These are phyloP conservation scores for Bacillus rossius DNA, from an alignment of 1,140 invertebrate genomes.

Conservation along the genomic window DNA sequence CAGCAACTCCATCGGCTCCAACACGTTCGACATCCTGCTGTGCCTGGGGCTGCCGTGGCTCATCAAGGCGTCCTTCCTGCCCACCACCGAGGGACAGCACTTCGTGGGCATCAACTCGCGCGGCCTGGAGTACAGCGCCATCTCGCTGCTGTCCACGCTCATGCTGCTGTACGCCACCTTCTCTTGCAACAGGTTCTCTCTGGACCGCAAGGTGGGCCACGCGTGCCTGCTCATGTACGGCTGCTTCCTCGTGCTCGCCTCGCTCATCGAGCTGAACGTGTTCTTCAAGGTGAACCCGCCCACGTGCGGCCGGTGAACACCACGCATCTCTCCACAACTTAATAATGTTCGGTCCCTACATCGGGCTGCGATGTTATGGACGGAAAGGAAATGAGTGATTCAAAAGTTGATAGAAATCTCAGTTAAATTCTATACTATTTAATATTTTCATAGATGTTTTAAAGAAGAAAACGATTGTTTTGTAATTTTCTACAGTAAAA, in stretches of 20 bases:
- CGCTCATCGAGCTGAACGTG: constrained; percentile 79
- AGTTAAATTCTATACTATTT: no score
- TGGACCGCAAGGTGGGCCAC: constrained; percentile 68
- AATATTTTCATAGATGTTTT: no score
- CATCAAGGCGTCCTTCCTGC: constrained; percentile 71
- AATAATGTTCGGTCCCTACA: no score
- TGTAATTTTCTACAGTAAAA: no score
- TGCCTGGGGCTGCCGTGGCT: constrained; percentile 84
- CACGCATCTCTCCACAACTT: no score
- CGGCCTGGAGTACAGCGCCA: constrained; percentile 74
- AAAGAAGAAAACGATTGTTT: no score
- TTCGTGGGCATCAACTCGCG: constrained; percentile 74
- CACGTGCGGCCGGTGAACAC: constrained; percentile 48
- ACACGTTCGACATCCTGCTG: constrained; percentile 81
- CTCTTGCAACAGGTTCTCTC: constrained; percentile 68
- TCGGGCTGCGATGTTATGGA: no score
- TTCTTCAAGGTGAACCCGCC: constrained; percentile 82
- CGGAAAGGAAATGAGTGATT: no score
- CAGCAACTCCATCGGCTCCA: constrained; percentile 84
- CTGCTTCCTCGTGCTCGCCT: constrained; percentile 70
- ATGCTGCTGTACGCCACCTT: constrained; percentile 70
- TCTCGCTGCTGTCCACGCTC: constrained; percentile 70
- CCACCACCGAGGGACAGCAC: constrained; percentile 57
- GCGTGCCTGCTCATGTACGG: constrained; percentile 72
- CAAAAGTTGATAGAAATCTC: no score